Base-by-base conservation (phyloP, 2,797 vertebrate species). In the Alosa sapidissima region DNA sequence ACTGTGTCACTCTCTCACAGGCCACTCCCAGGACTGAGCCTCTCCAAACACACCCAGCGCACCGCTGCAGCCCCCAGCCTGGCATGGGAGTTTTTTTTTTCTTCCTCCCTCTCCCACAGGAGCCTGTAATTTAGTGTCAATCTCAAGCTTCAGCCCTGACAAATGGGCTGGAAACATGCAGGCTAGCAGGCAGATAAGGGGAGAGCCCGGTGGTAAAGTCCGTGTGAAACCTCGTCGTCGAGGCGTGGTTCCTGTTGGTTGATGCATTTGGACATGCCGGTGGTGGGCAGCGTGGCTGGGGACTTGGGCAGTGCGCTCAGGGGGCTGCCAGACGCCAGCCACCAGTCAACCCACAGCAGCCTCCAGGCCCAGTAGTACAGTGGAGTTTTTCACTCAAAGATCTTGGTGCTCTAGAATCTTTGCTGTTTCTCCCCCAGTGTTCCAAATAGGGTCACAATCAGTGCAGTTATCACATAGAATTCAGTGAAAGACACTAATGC, bases 81-180 rank as follows among this genome's bases (percentile, higher is more conserved):
- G 81, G 83, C 62, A 81, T 51, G 86, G 60, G 47, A 82, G 65
- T 55, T 82, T 33, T 60, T 28, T 28, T 86, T 28, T 9, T 72
- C 19, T 24, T n/a, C n/a, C n/a, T 13, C 65, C 11, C 11, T 72
- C 36, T 36, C 36, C 68, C 33, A 5, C 33, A 19, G 36, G 47
- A 52, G 45, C 85, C 16, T 10, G 58, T 86, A 86, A 84, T 87
- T 75, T 81, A 81, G 54, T 62, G 65, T 82, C 85, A 45, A 85
- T 85, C 78, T 86, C 49, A 88, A 85, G 83, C 84, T 83, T 86
- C 68, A 85, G 58, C 82, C 82, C 75, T 68, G 21, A 82, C 65
- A 84, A 90, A 90, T 90, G 87, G 87, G 58, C 88, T 89, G 89
- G 87, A 89, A 90, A 88, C 81, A 86, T 47, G 82, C 81, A 83